Conservation (phyloP, 2,888 invertebrate species). For the Acrocyrtus sp. region DNA sequence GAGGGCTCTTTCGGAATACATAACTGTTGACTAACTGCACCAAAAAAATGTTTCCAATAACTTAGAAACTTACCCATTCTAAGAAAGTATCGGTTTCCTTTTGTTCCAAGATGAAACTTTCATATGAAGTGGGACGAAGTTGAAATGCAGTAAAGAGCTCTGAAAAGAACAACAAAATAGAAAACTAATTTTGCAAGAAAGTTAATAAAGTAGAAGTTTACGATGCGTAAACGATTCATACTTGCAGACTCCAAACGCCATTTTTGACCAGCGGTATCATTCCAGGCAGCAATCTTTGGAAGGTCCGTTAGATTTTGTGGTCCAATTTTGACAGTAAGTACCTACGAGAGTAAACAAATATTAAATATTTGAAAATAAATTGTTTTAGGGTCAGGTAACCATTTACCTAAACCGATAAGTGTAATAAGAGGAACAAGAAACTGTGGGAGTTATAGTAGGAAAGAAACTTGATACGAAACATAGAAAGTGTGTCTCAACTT, state of each 20-base stretch:
- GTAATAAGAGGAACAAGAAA: too few relatives aligned
- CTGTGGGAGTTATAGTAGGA: too few relatives aligned
- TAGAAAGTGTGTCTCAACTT: too few relatives aligned
- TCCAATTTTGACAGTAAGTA: slow-evolving; percentile 35
- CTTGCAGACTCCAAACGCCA: slow-evolving; percentile 54
- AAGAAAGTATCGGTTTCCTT: slow-evolving; percentile 26
- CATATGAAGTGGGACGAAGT: slow-evolving; percentile 48
- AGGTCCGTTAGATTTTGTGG: not conserved
- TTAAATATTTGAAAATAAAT: too few relatives aligned
- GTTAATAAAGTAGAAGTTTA: not conserved
- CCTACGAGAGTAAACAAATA: slow-evolving; percentile 18
- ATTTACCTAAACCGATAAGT: not conserved
- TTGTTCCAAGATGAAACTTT: slow-evolving; percentile 51
- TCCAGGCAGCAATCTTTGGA: slow-evolving; percentile 29
- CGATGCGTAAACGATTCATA: slow-evolving; percentile 11
- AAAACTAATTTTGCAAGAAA: not conserved
- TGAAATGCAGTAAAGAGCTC: slow-evolving; percentile 42
- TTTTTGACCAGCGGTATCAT: slow-evolving; percentile 45
- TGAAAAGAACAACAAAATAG: slow-evolving; percentile 23
- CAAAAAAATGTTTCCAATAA: not conserved
- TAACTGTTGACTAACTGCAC: not conserved
- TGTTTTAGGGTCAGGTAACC: not conserved
- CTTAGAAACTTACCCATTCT: slow-evolving; percentile 32
- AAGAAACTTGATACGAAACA: too few relatives aligned
- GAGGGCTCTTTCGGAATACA: not conserved